Evolutionary conservation across 1,140 invertebrate species (phyloP).

Genomic region (Anastatus disparis): DNA sequence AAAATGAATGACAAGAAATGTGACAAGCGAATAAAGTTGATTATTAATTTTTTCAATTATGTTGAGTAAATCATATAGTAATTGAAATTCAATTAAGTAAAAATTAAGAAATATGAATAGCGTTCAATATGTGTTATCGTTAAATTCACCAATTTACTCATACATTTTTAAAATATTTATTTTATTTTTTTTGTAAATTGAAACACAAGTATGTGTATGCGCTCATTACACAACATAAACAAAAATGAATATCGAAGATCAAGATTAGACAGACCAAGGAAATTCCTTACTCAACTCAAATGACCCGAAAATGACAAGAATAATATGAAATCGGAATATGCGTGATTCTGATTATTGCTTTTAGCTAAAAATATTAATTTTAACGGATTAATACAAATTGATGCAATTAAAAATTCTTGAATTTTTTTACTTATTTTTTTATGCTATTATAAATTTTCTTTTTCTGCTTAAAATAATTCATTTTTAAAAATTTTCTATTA

Average conservation of each 20-base stretch:
- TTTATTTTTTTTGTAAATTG: conserved; percentile 59
- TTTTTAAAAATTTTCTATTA: no score
- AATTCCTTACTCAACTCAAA: neutral
- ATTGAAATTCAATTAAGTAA: no score
- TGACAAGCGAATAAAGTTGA: conserved; percentile 25
- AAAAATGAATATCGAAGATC: conserved; percentile 3
- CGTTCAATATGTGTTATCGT: conserved; percentile 50
- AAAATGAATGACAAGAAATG: conserved; percentile 1
- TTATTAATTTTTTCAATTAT: conserved; percentile 55
- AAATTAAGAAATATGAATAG: conserved; percentile 49
- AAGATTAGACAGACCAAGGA: neutral
- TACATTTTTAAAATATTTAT: conserved; percentile 62
- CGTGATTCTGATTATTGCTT: no score
- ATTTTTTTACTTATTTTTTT: no score
- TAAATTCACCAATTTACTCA: conserved; percentile 64
- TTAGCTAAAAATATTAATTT: no score
- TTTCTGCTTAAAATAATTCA: no score
- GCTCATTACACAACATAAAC: conserved; percentile 35
- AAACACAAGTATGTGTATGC: conserved; percentile 44
- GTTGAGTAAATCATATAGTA: no score
- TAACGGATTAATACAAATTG: no score
- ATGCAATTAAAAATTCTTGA: no score
- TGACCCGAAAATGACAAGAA: neutral
- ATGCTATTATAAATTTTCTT: no score
- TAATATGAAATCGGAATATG: no score